A percentile compares a stretch with the other conserved stretches of the same genome.
Conservation (phyloP, 2,888 invertebrate genomes). For the Amblyjoppa proteus region DNA sequence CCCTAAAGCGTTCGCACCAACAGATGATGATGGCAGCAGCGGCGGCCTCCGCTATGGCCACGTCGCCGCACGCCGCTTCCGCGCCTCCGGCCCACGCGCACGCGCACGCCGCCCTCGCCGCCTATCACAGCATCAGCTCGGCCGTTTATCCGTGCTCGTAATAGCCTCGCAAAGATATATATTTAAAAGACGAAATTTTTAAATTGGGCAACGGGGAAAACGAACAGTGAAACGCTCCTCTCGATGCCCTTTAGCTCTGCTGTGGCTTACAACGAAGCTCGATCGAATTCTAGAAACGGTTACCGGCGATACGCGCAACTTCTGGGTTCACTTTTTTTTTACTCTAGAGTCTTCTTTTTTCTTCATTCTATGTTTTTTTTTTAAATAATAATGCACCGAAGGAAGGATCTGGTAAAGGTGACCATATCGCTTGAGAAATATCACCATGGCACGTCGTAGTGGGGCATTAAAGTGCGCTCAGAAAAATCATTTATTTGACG, state of each 20-base stretch:
- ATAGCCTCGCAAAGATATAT: constrained; percentile 84
- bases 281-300: not conserved
- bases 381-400: too few relatives aligned
- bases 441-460: too few relatives aligned
- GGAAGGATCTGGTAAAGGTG: not conserved
- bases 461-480: too few relatives aligned
- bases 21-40: constrained; percentile 85
- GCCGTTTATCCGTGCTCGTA: constrained; percentile 95
- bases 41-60: constrained; percentile 84
- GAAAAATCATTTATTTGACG: too few relatives aligned
- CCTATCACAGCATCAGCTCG: constrained; percentile 90
- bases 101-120: constrained; percentile 88
- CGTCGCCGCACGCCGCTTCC: constrained; percentile 88
- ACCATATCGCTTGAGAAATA: not conserved
- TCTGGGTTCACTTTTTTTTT: too few relatives aligned
- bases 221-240: too few relatives aligned
- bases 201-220: not conserved
- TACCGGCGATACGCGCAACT: too few relatives aligned
- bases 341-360: not conserved
- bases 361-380: not conserved
- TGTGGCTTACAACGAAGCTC: constrained; percentile 8
- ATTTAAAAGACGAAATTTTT: not conserved
- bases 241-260: constrained; percentile 11
- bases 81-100: constrained; percentile 88
- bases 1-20: constrained; percentile 85